These are phyloP conservation scores for Drosophila aff. DNA, from an alignment of 1,140 invertebrate genomes.

Conservation along the genomic window DNA sequence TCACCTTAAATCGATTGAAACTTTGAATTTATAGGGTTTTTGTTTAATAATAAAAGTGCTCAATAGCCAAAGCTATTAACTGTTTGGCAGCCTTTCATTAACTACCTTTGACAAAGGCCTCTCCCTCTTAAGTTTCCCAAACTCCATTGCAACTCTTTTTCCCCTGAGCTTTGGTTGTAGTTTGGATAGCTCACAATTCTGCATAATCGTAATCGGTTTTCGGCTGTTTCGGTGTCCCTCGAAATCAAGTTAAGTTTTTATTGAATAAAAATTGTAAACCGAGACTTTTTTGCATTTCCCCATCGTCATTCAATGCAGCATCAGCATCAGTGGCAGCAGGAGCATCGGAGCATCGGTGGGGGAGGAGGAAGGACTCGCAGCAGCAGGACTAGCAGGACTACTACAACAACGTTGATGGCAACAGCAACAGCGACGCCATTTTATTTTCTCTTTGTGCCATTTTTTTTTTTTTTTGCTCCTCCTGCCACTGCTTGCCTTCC, in stretches of 20 bases:
- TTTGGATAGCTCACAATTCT: constrained; percentile 10
- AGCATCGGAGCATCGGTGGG: neutral
- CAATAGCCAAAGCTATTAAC: neutral
- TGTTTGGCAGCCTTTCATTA: constrained; percentile 5
- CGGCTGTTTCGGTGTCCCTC: constrained; percentile 38
- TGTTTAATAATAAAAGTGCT: neutral
- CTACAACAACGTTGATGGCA: constrained; percentile 28
- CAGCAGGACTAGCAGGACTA: constrained; percentile 7
- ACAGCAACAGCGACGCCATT: constrained; percentile 60
- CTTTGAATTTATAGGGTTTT: neutral
- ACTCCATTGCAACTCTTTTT: neutral
- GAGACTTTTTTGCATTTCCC: constrained; percentile 71
- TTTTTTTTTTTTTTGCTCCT: constrained; percentile 56
- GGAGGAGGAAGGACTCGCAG: neutral
- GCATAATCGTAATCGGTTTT: constrained; percentile 38
- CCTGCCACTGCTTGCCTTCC: constrained; percentile 18
- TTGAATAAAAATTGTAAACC: constrained; percentile 81
- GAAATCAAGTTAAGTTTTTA: constrained; percentile 72
- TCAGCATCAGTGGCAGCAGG: constrained; percentile 8
- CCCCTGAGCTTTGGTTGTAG: neutral
- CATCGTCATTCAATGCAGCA: constrained; percentile 65
- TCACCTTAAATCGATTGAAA: neutral
- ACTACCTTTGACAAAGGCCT: neutral
- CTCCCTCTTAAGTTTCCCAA: neutral
- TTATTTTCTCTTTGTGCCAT: constrained; percentile 78